Percentiles rank a stretch among this genome's conserved stretches.
phyloP scores from a whole-genome alignment of 2,797 vertebrate genomes.

The Gambelia wislizenii region DNA sequence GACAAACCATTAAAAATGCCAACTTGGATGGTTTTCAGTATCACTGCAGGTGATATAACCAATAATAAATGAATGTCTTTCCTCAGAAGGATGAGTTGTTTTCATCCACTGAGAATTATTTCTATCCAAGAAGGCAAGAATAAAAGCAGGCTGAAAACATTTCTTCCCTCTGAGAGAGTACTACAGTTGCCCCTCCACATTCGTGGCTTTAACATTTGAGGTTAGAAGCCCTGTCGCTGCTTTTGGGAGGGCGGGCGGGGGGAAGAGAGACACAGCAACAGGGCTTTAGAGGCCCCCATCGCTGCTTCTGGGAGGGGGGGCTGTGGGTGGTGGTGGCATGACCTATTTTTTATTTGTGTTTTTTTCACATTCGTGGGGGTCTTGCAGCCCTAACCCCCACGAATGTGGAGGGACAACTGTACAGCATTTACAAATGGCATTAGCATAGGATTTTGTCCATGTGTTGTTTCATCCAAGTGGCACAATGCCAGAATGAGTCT shows the following conservation, averaged over 20 bases:
- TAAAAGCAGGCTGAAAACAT: neutral
- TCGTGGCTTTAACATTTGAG: no score
- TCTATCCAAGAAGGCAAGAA: slow-evolving; percentile 36
- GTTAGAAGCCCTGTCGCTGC: no score
- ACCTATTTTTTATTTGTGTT: no score
- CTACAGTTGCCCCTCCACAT: no score
- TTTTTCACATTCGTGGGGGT: no score
- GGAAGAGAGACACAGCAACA: no score
- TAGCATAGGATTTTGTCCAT: neutral
- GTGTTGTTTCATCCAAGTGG: neutral
- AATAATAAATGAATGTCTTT: slow-evolving; percentile 50
- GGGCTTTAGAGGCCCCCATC: no score
- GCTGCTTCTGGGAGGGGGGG: no score
- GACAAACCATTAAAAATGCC: slow-evolving; percentile 17
- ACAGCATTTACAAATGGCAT: neutral
- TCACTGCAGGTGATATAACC: slow-evolving; percentile 34
- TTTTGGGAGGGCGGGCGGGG: no score
- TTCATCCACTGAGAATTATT: slow-evolving; percentile 40
- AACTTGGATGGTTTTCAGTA: slow-evolving; percentile 45
- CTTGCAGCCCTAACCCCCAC: no score
- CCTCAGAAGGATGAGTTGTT: slow-evolving; percentile 4
- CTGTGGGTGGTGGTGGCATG: no score
- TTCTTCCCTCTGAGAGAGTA: neutral
- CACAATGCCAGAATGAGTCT: neutral
- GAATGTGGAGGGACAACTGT: no score